These are phyloP conservation scores for Lissonota sp. DNA, from an alignment of 2,888 invertebrate genomes.

Conservation along the genomic window DNA sequence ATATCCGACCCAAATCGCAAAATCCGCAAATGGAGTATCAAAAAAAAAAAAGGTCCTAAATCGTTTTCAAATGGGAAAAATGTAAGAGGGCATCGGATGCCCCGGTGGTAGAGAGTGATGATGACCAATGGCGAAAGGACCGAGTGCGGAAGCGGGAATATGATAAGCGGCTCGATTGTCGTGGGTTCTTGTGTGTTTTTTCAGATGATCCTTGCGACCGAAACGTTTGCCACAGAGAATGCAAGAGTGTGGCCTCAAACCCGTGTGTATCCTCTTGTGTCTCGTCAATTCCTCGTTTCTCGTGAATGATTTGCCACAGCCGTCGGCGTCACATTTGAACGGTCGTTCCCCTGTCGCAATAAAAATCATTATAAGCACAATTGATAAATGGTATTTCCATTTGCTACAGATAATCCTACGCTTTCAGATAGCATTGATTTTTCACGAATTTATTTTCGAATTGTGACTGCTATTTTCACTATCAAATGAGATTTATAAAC, in stretches of 20 bases:
- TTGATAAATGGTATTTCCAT: too few relatives aligned
- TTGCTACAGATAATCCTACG: too few relatives aligned
- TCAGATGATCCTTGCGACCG: conserved; percentile 96
- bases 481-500: too few relatives aligned
- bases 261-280: conserved; percentile 96
- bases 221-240: conserved; percentile 95
- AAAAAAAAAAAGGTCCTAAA: neutral
- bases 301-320: conserved; percentile 95
- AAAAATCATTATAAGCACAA: conserved; percentile 1
- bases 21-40: too few relatives aligned
- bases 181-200: conserved; percentile 96
- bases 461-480: too few relatives aligned
- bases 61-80: conserved; percentile 64
- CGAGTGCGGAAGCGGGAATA: conserved; percentile 68
- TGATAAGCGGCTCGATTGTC: conserved; percentile 74
- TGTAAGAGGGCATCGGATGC: conserved; percentile 66
- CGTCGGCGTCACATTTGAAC: conserved; percentile 93
- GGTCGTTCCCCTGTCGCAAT: conserved; percentile 90
- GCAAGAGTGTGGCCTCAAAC: conserved; percentile 94
- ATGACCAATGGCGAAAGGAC: conserved; percentile 67
- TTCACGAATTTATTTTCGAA: too few relatives aligned
- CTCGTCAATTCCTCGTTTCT: conserved; percentile 96
- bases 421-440: too few relatives aligned
- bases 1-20: too few relatives aligned
- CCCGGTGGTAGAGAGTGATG: conserved; percentile 58